Evolutionary conservation across 2,113 vertebrate species (phyloP).

Genomic region (Crotalus helleri): DNA sequence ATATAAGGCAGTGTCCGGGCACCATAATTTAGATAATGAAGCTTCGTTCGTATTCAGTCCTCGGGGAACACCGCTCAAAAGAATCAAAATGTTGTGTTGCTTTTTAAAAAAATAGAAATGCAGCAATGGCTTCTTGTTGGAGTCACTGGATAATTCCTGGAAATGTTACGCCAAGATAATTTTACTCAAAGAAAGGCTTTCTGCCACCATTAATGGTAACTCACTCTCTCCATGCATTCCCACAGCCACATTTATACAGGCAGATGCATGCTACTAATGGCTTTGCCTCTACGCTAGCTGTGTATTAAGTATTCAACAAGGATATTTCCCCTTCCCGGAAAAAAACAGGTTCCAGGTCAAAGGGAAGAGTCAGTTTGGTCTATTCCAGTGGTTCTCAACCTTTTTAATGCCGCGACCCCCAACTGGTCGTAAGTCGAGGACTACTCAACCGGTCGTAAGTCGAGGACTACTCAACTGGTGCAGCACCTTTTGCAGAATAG

Average conservation of each 20-base stretch:
- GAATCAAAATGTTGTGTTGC: conserved; percentile 54
- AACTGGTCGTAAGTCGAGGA: no score
- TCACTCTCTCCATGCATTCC: not conserved
- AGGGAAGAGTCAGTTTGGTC: no score
- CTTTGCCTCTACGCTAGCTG: no score
- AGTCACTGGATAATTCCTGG: not conserved
- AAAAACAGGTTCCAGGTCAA: not conserved
- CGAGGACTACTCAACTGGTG: no score
- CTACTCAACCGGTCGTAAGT: no score
- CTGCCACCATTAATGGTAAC: not conserved
- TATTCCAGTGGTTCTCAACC: no score
- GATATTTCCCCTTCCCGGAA: no score
- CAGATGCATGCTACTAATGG: no score
- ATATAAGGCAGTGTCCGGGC: conserved; percentile 49
- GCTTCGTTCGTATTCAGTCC: conserved; percentile 51
- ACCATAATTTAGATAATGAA: conserved; percentile 58
- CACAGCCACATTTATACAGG: not conserved
- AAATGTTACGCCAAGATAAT: conserved; percentile 30
- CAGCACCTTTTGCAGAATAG: no score
- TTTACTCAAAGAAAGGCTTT: not conserved
- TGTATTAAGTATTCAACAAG: no score
- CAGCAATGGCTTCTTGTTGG: conserved; percentile 23
- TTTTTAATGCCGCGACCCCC: no score
- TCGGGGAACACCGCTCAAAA: conserved; percentile 39
- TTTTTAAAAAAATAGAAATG: conserved; percentile 56